These are phyloP conservation scores for Piprites chloris DNA, from an alignment of 2,113 vertebrate genomes.

Conservation along the genomic window DNA sequence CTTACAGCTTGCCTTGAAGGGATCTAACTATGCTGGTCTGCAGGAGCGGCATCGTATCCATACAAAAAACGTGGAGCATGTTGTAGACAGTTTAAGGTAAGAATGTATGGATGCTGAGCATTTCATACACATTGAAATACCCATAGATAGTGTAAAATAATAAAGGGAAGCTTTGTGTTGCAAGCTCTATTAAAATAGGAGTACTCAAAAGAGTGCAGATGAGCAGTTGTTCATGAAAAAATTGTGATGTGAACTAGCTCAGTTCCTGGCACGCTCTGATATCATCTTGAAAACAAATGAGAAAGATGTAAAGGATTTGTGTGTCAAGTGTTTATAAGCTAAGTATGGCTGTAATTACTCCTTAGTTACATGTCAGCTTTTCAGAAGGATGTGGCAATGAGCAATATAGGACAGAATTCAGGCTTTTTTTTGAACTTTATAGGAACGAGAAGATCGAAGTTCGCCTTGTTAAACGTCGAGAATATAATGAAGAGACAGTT, in stretches of 20 bases:
- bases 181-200: not conserved
- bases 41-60: conserved; percentile 94
- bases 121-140: not conserved
- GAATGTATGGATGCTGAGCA: not conserved
- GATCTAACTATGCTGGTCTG: conserved; percentile 94
- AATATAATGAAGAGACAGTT: conserved; percentile 90
- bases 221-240: not conserved
- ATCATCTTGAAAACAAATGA: not conserved
- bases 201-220: not conserved
- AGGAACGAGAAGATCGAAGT: conserved; percentile 89
- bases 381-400: not conserved
- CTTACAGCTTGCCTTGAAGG: conserved; percentile 91
- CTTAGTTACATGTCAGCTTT: not conserved
- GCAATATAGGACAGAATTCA: not conserved
- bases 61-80: conserved; percentile 87
- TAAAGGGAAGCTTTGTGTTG: not conserved
- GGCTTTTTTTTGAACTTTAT: conserved; percentile 40
- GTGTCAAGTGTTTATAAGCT: not conserved
- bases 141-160: not conserved
- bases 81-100: conserved; percentile 90
- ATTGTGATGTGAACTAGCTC: accelerated
- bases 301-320: not conserved
- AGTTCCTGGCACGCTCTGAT: accelerated
- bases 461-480: conserved; percentile 87
- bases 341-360: not conserved